Base-by-base conservation (phyloP, 35 echinoderm and acorn worm species). In the Eucidaris tribuloides region DNA sequence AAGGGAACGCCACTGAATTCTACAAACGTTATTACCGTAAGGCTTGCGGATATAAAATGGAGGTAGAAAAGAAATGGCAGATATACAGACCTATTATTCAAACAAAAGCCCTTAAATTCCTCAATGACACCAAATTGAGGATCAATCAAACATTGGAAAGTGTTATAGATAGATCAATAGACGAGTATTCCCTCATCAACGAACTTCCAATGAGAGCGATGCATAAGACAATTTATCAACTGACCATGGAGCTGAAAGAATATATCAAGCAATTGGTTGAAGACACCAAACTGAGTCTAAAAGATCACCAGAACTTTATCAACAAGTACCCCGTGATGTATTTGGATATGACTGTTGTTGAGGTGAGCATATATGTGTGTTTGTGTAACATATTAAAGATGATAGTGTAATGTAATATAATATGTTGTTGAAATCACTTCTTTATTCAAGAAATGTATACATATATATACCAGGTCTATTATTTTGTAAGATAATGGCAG, bases 271-370 rank as follows among this genome's bases (percentile, higher is more conserved):
- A 72, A 43, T n/a, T n/a, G n/a, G 40, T 72, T 42, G 66, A 72
- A 42, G 43, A 15, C n/a, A 40, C 36, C 17, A 43, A 42, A 25
- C 32, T 89, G n/a, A 79, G 54, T 43, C 45, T 84, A 22, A 79
- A 88, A 15, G 80, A 88, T 29, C 31, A 32, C 20, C 55, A 66
- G 36, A 45, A 40, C 43, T 40, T 78, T 22, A 34, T 96, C 70
- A 96, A 96, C 74, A 88, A 62, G 35, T 91, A 91, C 46, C 66
- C 82, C 31, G 27, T 82, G 45, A 86, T 85, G 56, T 91, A 77
- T 49, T 56, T 83, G 63, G 84, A 86, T 34, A 91, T 66, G 88
- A 91, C 79, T n/a, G 34, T 87, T 19, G 46, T n/a, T 38, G 84
- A 91, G 74, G 93, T 96, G 42, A 91, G 87, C n/a, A n/a, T n/a